phyloP scores from a whole-genome alignment of 2,113 vertebrate genomes.

The Gambusia holbrooki region DNA sequence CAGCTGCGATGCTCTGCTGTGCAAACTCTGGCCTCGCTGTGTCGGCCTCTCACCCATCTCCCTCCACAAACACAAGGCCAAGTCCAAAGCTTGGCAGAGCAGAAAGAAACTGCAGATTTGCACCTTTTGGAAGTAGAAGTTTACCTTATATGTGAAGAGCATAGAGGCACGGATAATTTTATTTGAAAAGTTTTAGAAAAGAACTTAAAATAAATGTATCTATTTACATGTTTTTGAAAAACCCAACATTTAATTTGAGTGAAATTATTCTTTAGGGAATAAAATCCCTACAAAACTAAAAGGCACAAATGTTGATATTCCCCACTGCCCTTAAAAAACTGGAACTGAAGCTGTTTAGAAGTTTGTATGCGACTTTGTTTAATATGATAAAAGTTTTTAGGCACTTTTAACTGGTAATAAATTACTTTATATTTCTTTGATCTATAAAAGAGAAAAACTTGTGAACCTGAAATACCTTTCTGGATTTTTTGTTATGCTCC shows the following conservation, averaged over 20 bases:
- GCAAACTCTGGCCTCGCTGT: conserved; percentile 46
- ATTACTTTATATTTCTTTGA: too few species aligned
- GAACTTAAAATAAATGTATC: background rate
- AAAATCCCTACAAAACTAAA: background rate
- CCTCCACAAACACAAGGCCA: conserved; percentile 37
- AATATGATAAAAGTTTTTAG: too few species aligned
- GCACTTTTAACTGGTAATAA: too few species aligned
- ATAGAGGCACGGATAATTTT: too few species aligned
- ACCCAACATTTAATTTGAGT: background rate
- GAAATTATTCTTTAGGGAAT: background rate
- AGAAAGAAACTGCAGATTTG: conserved; percentile 34
- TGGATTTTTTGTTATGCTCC: too few species aligned
- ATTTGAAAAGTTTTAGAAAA: too few species aligned
- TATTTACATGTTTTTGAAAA: too few species aligned
- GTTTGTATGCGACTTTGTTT: too few species aligned
- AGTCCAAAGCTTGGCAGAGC: conserved; percentile 19
- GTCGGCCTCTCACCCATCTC: conserved; percentile 13
- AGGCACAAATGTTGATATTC: background rate
- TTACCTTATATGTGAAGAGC: background rate
- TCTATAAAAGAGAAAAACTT: too few species aligned
- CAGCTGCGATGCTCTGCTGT: conserved; percentile 34
- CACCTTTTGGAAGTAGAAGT: conserved; percentile 16
- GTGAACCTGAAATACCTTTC: too few species aligned
- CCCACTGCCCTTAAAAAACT: too few species aligned
- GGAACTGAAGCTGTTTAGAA: too few species aligned